Percentiles rank a stretch among this genome's conserved stretches.
Conservation (phyloP, 2,888 invertebrate genomes). For the Apotomis capreana region DNA sequence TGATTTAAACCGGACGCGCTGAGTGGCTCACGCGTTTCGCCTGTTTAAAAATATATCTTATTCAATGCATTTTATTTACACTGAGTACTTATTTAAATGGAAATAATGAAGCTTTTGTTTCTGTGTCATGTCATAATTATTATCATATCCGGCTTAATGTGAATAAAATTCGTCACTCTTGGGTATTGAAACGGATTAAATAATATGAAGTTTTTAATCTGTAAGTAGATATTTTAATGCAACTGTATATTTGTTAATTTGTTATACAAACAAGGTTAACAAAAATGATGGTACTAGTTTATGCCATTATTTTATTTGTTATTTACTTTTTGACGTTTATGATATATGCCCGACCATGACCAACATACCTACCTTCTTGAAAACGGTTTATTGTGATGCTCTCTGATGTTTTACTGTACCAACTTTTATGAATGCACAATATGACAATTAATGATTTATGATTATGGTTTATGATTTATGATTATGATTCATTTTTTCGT, state of each 20-base stretch:
- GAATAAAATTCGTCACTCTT: background rate
- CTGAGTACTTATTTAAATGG: background rate
- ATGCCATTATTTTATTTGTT: too few relatives aligned
- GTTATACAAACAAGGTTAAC: background rate
- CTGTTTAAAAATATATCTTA: background rate
- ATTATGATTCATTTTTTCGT: too few relatives aligned
- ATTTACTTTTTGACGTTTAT: too few relatives aligned
- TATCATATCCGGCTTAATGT: background rate
- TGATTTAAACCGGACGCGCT: slow-evolving; percentile 17
- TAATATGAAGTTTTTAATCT: background rate
- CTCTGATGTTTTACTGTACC: too few relatives aligned
- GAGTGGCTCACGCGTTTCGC: background rate
- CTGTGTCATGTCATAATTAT: background rate
- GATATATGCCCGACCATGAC: too few relatives aligned
- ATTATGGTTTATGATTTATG: too few relatives aligned
- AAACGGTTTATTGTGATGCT: too few relatives aligned
- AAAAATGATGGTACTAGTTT: too few relatives aligned
- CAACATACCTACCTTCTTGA: too few relatives aligned
- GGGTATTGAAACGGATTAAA: background rate
- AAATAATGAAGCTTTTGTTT: background rate
- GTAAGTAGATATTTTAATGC: background rate
- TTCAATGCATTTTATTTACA: background rate
- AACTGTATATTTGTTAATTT: background rate
- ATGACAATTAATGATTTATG: too few relatives aligned
- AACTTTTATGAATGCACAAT: too few relatives aligned